These are phyloP conservation scores for Drosophila prostipennis DNA, from an alignment of 2,888 invertebrate genomes.

Conservation along the genomic window DNA sequence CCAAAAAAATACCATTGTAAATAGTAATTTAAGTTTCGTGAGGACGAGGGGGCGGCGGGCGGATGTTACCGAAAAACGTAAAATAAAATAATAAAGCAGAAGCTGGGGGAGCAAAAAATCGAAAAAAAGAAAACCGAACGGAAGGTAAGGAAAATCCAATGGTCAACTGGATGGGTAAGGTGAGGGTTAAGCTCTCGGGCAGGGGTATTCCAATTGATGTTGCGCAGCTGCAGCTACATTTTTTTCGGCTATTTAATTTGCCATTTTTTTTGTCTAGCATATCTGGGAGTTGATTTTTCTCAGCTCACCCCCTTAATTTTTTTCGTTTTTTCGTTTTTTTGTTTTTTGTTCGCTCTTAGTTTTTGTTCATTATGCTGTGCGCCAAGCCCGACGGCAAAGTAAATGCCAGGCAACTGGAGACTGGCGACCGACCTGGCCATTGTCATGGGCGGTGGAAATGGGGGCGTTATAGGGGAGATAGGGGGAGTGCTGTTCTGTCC, in stretches of 20 bases:
- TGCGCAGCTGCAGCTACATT: constrained; percentile 62
- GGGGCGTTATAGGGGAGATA: background rate
- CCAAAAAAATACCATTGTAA: constrained; percentile 69
- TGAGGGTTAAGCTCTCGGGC: constrained; percentile 55
- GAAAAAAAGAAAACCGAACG: constrained; percentile 51
- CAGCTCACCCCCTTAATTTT: constrained; percentile 31
- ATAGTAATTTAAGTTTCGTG: constrained; percentile 77
- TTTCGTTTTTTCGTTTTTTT: constrained; percentile 29
- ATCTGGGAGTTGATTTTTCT: constrained; percentile 58
- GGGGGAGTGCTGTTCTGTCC: constrained; percentile 5
- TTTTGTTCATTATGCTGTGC: constrained; percentile 76
- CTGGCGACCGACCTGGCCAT: constrained; percentile 66
- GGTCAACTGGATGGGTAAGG: constrained; percentile 31
- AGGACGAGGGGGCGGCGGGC: constrained; percentile 8
- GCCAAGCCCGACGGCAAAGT: constrained; percentile 81
- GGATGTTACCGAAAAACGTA: constrained; percentile 61
- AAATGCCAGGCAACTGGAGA: constrained; percentile 62
- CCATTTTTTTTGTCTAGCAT: constrained; percentile 72
- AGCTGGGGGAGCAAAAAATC: constrained; percentile 9
- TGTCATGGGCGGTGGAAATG: constrained; percentile 60
- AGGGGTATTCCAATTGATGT: constrained; percentile 49
- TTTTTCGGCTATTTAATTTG: constrained; percentile 79
- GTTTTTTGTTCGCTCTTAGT: constrained; percentile 48
- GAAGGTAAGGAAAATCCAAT: constrained; percentile 78
- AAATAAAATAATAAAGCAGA: constrained; percentile 38